These are phyloP conservation scores for Tympanuchus pallidicinctus DNA, from an alignment of 2,113 vertebrate genomes.

Conservation along the genomic window DNA sequence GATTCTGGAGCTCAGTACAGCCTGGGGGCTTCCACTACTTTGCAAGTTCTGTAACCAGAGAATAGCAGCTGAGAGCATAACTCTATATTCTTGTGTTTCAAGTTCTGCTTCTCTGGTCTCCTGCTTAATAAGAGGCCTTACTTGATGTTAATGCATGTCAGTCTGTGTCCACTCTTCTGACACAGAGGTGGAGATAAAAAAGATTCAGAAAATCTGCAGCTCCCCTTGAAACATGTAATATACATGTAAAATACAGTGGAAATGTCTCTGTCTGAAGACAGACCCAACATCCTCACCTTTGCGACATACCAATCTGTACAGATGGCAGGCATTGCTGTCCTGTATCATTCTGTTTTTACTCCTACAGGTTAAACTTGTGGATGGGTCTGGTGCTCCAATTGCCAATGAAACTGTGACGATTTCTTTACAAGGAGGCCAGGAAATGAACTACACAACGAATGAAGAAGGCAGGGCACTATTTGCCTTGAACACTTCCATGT, in stretches of 20 bases:
- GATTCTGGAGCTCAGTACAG: background rate
- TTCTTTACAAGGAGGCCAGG: background rate
- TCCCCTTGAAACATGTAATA: background rate
- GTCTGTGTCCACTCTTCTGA: background rate
- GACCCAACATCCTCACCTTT: background rate
- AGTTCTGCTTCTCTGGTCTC: background rate
- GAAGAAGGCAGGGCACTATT: conserved; percentile 69
- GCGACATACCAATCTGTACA: background rate
- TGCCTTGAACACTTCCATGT: conserved; percentile 45
- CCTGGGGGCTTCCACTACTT: background rate
- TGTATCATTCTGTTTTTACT: background rate
- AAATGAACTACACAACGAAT: conserved; percentile 70
- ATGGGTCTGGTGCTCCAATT: conserved; percentile 68
- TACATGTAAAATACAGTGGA: background rate
- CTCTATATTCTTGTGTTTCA: background rate
- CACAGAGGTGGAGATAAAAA: background rate
- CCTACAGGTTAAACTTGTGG: conserved; percentile 72
- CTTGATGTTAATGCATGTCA: background rate
- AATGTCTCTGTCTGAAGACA: background rate
- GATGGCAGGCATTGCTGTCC: background rate
- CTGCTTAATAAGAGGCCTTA: background rate
- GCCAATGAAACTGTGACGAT: conserved; percentile 64
- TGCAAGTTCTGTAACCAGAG: background rate
- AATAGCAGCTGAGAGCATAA: background rate
- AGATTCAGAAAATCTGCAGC: background rate